Conservation (phyloP, 1,140 invertebrate species). For the Idris sp. region DNA sequence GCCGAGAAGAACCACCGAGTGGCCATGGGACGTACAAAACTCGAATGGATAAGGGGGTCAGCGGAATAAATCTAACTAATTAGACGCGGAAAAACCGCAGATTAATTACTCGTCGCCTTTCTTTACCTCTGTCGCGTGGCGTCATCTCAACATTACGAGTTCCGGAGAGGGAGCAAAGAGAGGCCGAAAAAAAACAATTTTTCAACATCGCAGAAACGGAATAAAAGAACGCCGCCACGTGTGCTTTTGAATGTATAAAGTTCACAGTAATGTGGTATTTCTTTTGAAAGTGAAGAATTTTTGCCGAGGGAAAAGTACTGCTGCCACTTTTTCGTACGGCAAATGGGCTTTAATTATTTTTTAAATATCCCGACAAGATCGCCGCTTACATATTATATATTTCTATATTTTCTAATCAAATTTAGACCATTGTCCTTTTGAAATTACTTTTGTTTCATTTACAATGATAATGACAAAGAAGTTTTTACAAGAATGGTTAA, state of each 20-base stretch:
- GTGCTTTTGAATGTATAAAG: constrained; percentile 41
- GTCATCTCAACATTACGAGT: constrained; percentile 46
- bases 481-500: no score
- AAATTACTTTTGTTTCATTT: no score
- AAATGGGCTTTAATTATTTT: no score
- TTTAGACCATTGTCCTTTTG: no score
- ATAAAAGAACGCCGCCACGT: constrained; percentile 20
- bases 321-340: no score
- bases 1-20: constrained; percentile 40
- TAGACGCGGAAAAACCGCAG: constrained; percentile 77
- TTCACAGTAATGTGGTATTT: constrained; percentile 7
- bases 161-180: constrained; percentile 32
- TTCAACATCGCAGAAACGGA: constrained; percentile 55
- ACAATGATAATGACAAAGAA: no score
- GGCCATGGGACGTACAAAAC: constrained; percentile 46
- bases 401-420: no score
- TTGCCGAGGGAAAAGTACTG: no score
- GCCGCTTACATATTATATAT: no score
- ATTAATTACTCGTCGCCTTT: constrained; percentile 77
- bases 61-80: constrained; percentile 78
- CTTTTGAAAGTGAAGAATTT: no score
- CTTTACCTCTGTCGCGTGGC: constrained; percentile 40
- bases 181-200: constrained; percentile 69
- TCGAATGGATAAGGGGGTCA: constrained; percentile 72
- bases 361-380: no score